Evolutionary conservation across 2,888 invertebrate species (phyloP), one percentile per base, ranked within the genome.

Genomic region (Temnothorax ravouxi): DNA sequence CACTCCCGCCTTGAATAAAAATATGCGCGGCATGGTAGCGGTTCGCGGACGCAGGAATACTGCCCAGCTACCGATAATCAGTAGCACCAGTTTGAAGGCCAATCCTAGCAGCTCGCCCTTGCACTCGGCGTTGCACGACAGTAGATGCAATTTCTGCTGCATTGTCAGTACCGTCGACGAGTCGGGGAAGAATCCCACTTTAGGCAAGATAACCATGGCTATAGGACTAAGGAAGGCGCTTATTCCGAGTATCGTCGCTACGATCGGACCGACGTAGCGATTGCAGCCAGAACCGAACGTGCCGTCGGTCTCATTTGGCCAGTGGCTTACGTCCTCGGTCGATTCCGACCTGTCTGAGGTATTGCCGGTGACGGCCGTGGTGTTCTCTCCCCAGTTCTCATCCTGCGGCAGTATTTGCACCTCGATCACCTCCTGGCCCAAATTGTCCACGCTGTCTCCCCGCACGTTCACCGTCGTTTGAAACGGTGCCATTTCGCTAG

Each of bases 381-480:
- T 99, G 92, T 98, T 99, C 95, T 99, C 99, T n/a, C 98, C 99
- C 99, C 99, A 99, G 95, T 99, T 99, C 93, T 99, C 99, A 95
- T 99, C 99, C 95, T 99, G 98, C 0, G 99, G 99, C 83, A 99
- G 95, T 89, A 99, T 99, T 95, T 99, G 99, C 54, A 99, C 99
- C 95, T 99, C 99, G 71, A 99, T 99, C 15, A 98, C 97, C 95
- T 99, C 98, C 93, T 98, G 98, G 0, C 98, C 98, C 87, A 98
- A 97, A 89, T 97, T 97, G 88, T 98, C 98, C 29, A 97, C 97
- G 91, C 97, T 97, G 74, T 94, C 94, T 2, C 93, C 92, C 41
- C 95, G 89, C 85, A 98, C 96, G 89, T 97, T 98, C 0, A 98
- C 97, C 84, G 98, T 97, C 3, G 98, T 98, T 95, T 98, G 98